A percentile compares a stretch with the other conserved stretches of the same genome.
Evolutionary conservation across 2,888 invertebrate genomes (phyloP).

Genomic region (Ophioninae sp.): DNA sequence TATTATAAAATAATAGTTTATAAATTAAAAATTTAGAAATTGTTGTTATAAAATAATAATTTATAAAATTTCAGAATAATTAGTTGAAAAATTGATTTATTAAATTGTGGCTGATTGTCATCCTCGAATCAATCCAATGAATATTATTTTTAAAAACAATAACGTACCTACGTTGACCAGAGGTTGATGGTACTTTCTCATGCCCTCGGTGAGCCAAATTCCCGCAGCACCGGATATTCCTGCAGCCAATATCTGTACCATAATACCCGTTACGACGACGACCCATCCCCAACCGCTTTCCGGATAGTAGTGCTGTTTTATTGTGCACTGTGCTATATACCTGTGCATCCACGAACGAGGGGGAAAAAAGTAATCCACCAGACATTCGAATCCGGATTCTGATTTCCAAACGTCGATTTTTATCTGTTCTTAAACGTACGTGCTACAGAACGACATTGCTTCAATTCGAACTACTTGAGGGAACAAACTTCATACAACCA

Average conservation of each 20-base stretch:
- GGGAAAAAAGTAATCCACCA: conserved; percentile 1
- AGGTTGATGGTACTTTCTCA: conserved; percentile 74
- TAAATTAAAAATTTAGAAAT: no score
- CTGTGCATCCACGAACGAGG: conserved; percentile 60
- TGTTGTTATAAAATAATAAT: no score
- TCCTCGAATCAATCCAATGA: not conserved
- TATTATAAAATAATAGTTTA: no score
- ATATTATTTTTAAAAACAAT: not conserved
- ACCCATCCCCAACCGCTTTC: conserved; percentile 86
- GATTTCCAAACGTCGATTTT: conserved; percentile 35
- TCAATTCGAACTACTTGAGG: not conserved
- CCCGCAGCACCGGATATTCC: conserved; percentile 82
- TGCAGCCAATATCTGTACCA: conserved; percentile 82
- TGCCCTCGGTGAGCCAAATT: conserved; percentile 72
- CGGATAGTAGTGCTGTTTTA: conserved; percentile 84
- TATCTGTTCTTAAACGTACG: not conserved
- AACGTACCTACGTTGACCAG: conserved; percentile 75
- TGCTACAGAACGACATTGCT: not conserved
- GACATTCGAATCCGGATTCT: conserved; percentile 14
- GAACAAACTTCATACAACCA: not conserved
- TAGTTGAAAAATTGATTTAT: no score
- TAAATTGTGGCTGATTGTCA: not conserved
- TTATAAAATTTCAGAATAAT: no score
- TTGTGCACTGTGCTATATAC: conserved; percentile 76
- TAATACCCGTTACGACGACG: conserved; percentile 82